These are phyloP conservation scores for Cathartes aura DNA, from an alignment of 2,113 vertebrate genomes.

Conservation along the genomic window DNA sequence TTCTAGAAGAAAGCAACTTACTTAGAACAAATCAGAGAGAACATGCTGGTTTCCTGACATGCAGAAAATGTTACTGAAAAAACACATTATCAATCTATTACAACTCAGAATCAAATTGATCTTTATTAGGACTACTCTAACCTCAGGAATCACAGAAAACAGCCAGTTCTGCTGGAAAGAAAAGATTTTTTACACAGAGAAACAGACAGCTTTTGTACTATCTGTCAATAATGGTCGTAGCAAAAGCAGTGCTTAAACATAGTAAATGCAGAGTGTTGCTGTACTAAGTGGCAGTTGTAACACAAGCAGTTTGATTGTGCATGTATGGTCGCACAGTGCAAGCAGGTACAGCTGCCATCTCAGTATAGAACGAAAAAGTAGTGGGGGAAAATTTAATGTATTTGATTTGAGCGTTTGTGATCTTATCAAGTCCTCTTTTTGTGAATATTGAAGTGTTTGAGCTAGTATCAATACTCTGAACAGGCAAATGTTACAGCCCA, in stretches of 20 bases:
- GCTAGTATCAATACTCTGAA: background rate
- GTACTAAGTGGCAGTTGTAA: background rate
- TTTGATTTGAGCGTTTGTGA: background rate
- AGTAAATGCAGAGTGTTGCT: background rate
- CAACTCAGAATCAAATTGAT: background rate
- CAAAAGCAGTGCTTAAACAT: background rate
- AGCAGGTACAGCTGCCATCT: background rate
- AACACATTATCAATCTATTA: background rate
- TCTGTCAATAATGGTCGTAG: background rate
- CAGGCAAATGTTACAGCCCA: background rate
- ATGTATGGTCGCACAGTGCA: background rate
- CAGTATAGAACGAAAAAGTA: background rate
- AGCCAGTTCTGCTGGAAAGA: background rate
- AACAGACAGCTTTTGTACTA: background rate
- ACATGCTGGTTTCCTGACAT: background rate
- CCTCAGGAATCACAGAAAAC: background rate
- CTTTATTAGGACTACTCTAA: background rate
- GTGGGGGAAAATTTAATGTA: background rate
- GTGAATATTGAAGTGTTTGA: background rate
- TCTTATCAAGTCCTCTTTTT: background rate
- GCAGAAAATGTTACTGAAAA: background rate
- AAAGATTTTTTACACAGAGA: background rate
- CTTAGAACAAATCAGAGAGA: background rate
- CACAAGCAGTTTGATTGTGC: background rate
- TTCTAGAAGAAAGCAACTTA: background rate